Percentiles rank a stretch among this genome's conserved stretches.
Evolutionary conservation across 2,797 vertebrate species (phyloP).

Genomic region (Acipenser transmontanus): DNA sequence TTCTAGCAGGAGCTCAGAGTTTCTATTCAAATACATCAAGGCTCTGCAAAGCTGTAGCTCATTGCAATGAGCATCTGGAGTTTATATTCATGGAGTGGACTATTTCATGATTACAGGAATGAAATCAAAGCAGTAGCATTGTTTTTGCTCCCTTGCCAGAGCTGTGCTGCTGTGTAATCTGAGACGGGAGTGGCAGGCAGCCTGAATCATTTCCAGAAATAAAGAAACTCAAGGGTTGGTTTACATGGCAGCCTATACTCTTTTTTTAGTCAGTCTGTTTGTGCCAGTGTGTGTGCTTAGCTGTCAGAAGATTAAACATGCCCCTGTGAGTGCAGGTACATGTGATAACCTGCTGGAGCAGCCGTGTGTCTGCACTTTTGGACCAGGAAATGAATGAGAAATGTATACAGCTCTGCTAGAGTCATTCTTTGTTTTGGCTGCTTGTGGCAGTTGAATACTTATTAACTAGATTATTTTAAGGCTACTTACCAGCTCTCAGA

Average conservation of each 20-base stretch:
- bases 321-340: not conserved
- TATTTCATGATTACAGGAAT: not conserved
- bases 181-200: conserved; percentile 4
- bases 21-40: too few relatives aligned
- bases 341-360: conserved; percentile 15
- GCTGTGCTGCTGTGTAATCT: conserved; percentile 10
- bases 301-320: not conserved
- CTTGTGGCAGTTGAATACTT: conserved; percentile 9
- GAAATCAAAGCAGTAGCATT: conserved; percentile 8
- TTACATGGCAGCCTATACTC: too few relatives aligned
- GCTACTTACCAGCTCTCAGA: too few relatives aligned
- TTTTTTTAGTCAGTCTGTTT: too few relatives aligned
- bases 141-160: not conserved
- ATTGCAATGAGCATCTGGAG: not conserved
- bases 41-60: too few relatives aligned
- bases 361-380: conserved; percentile 9
- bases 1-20: too few relatives aligned
- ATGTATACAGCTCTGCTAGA: not conserved
- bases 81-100: conserved; percentile 6
- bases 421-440: conserved; percentile 6
- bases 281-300: not conserved
- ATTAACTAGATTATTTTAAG: not conserved
- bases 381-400: conserved; percentile 14
- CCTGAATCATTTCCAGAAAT: not conserved
- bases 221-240: not conserved